Evolutionary conservation across 1,140 invertebrate species (phyloP).

Genomic region (Drosophila varians): DNA sequence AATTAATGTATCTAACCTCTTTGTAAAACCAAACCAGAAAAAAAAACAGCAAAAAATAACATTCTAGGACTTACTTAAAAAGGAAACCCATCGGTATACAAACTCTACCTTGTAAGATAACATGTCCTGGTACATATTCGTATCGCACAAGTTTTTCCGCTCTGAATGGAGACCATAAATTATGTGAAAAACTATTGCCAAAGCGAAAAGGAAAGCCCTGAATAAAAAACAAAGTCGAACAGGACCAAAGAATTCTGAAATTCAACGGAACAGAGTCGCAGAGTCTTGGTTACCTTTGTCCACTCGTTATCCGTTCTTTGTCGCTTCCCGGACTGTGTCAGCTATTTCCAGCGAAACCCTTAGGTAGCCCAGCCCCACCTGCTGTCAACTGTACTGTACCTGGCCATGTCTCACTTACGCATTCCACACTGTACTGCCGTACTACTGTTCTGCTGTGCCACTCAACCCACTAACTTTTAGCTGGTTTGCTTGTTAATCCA

Average conservation of each 20-base stretch:
- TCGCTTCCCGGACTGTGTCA: conserved; percentile 25
- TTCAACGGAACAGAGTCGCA: conserved; percentile 29
- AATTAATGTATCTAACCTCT: not conserved
- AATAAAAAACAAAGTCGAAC: conserved; percentile 6
- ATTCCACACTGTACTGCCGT: conserved; percentile 13
- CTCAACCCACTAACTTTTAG: conserved; percentile 1
- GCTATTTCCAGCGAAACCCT: conserved; percentile 11
- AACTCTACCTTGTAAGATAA: conserved; percentile 13
- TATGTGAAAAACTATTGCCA: conserved; percentile 49
- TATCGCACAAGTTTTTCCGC: conserved; percentile 32
- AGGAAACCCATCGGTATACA: not conserved
- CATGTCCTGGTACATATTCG: conserved; percentile 4
- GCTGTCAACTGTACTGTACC: conserved; percentile 51
- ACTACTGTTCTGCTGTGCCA: not conserved
- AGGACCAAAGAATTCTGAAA: conserved; percentile 25
- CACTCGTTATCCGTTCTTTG: conserved; percentile 40
- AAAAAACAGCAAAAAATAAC: not conserved
- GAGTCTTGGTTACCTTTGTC: conserved; percentile 73
- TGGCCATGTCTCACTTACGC: conserved; percentile 41
- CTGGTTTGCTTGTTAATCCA: conserved; percentile 64
- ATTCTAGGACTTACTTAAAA: not conserved
- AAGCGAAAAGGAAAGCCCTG: conserved; percentile 22
- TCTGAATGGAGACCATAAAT: conserved; percentile 34
- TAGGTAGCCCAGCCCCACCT: conserved; percentile 1
- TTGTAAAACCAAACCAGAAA: no score